Percentiles rank a stretch among this genome's conserved stretches.
Evolutionary conservation across 2,797 vertebrate species (phyloP).

Genomic region (Parauchenoglanis ngamensis): DNA sequence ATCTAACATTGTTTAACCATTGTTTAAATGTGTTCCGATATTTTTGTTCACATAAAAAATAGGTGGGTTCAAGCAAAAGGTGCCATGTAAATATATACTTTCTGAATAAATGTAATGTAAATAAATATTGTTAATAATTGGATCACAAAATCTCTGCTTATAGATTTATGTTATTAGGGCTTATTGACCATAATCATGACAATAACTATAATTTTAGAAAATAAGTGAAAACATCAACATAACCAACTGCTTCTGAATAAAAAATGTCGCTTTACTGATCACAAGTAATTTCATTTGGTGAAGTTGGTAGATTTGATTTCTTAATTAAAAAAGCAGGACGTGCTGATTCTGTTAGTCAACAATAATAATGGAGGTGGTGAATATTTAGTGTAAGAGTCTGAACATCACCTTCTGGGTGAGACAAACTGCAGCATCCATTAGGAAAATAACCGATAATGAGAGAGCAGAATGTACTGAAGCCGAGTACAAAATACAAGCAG

Average conservation of each 20-base stretch:
- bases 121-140: too few species aligned
- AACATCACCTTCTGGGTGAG: slow-evolving; percentile 4
- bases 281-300: not conserved
- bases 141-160: not conserved
- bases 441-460: slow-evolving; percentile 50
- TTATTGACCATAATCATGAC: not conserved
- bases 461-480: slow-evolving; percentile 12
- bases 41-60: too few species aligned
- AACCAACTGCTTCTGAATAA: too few species aligned
- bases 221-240: not conserved
- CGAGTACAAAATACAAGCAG: slow-evolving; percentile 13
- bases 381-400: slow-evolving; percentile 27
- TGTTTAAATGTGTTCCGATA: too few species aligned
- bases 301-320: slow-evolving; percentile 15
- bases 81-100: too few species aligned
- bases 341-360: slow-evolving; percentile 1
- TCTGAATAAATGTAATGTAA: too few species aligned
- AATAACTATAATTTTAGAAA: not conserved
- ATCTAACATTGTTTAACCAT: too few species aligned
- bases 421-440: slow-evolving; percentile 28
- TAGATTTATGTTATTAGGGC: not conserved
- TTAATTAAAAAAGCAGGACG: slow-evolving; percentile 10
- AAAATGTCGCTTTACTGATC: not conserved
- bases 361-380: slow-evolving; percentile 19
- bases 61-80: too few species aligned